These are phyloP conservation scores for Pangasianodon gigas DNA, from an alignment of 2,113 vertebrate species.

Conservation along the genomic window DNA sequence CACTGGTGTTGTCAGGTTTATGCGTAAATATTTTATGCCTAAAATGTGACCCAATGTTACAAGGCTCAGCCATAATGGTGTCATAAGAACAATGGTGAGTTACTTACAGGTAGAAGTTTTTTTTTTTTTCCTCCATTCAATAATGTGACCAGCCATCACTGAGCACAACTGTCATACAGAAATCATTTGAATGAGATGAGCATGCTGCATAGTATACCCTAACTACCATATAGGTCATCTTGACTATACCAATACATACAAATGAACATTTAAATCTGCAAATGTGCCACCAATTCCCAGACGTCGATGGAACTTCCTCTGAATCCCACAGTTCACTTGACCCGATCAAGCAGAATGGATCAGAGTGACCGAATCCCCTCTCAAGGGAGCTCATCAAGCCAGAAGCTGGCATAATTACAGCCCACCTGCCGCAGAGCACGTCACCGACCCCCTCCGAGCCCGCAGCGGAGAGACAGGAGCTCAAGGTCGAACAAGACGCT, in stretches of 20 bases:
- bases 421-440: constrained; percentile 48
- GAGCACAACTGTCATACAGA: no score
- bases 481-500: constrained; percentile 50
- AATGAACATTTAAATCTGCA: background rate
- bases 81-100: no score
- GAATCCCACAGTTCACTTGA: constrained; percentile 14
- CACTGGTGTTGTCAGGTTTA: background rate
- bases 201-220: no score
- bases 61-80: background rate
- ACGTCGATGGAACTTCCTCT: background rate
- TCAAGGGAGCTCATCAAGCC: constrained; percentile 47
- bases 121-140: no score
- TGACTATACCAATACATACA: background rate
- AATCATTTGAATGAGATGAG: no score
- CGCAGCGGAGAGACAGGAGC: constrained; percentile 23
- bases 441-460: constrained; percentile 41
- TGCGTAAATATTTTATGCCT: background rate
- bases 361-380: constrained; percentile 29
- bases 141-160: no score
- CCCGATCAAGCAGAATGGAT: constrained; percentile 34
- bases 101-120: no score
- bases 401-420: constrained; percentile 48
- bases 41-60: background rate
- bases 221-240: background rate
- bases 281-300: background rate